Conservation (phyloP, 2,113 vertebrate species). For the Brachypodius melanocephalos region DNA sequence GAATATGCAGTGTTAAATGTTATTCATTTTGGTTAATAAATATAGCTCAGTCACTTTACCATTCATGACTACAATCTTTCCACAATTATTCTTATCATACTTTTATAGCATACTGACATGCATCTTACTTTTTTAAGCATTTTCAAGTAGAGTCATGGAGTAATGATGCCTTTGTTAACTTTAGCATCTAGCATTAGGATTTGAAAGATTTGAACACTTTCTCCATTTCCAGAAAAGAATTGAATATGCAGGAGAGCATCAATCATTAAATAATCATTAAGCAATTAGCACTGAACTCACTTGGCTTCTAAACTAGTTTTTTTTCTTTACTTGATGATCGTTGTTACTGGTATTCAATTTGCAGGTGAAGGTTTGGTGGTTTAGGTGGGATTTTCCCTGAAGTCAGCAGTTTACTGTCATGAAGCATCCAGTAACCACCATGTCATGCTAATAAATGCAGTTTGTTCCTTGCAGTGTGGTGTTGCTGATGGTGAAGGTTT, state of each 20-base stretch:
- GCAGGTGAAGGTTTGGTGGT: neutral
- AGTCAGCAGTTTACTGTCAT: neutral
- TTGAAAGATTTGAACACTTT: neutral
- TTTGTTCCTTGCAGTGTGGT: slow-evolving; percentile 82
- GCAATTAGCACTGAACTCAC: neutral
- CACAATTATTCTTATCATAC: neutral
- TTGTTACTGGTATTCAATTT: neutral
- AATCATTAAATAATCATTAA: neutral
- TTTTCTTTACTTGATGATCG: neutral
- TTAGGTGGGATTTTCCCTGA: neutral
- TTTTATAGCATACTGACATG: neutral
- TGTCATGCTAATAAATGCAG: neutral
- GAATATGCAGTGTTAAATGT: neutral
- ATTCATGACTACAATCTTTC: neutral
- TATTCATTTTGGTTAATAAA: neutral
- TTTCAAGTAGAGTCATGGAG: neutral
- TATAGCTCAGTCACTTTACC: neutral
- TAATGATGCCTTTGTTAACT: neutral
- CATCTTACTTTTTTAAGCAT: neutral
- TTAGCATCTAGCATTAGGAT: neutral
- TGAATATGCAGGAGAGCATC: neutral
- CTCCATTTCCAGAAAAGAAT: neutral
- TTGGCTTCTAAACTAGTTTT: neutral
- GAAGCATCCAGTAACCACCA: neutral
- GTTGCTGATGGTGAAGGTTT: slow-evolving; percentile 97